Conservation (phyloP, 2,888 invertebrate species). For the Lycia hirtaria region DNA sequence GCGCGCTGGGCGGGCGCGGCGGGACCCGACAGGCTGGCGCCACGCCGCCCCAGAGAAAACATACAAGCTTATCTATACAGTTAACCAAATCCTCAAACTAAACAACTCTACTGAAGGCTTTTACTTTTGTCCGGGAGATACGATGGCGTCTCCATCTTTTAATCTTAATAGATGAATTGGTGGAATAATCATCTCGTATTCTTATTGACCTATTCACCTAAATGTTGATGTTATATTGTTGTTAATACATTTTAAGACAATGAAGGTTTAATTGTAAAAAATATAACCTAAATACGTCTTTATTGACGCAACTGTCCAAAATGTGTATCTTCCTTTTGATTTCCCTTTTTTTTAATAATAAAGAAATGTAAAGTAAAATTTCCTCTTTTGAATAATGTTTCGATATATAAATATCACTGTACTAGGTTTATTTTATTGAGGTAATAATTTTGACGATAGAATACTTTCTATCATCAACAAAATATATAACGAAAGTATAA, state of each 20-base stretch:
- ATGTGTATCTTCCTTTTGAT: too few species aligned
- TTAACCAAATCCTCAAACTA: neutral
- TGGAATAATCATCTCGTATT: neutral
- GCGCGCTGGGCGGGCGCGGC: slow-evolving; percentile 39
- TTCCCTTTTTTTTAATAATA: too few species aligned
- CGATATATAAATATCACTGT: too few species aligned
- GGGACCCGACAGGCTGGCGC: slow-evolving; percentile 62
- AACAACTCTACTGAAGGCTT: neutral
- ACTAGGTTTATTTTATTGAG: too few species aligned
- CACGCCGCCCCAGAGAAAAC: slow-evolving; percentile 32
- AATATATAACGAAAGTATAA: too few species aligned
- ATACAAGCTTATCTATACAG: slow-evolving; percentile 17
- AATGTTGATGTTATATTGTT: neutral
- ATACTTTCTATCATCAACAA: too few species aligned
- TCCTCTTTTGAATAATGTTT: too few species aligned
- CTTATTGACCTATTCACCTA: slow-evolving; percentile 25
- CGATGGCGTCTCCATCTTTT: neutral
- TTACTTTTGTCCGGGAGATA: neutral
- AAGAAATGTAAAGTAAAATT: too few species aligned
- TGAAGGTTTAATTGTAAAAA: neutral
- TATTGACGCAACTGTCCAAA: too few species aligned
- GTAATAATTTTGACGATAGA: too few species aligned
- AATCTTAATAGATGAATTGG: neutral
- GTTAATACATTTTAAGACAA: neutral
- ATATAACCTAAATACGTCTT: too few species aligned